Percentiles rank a stretch among this genome's conserved stretches.
These are phyloP conservation scores for Phodopus roborovskii DNA, from an alignment of 2,113 vertebrate genomes.

Conservation along the genomic window DNA sequence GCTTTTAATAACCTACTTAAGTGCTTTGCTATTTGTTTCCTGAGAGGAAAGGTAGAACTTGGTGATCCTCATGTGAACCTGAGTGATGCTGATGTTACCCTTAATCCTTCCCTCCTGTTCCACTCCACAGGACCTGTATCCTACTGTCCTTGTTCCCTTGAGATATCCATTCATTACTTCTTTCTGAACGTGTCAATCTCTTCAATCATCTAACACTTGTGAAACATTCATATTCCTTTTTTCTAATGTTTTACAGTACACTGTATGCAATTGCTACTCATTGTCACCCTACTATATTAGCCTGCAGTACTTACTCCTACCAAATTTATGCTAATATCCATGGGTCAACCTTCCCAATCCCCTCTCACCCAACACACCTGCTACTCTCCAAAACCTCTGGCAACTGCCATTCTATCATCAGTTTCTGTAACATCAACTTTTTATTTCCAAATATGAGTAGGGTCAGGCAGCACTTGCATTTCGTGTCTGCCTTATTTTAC, in stretches of 20 bases:
- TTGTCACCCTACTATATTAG: background rate
- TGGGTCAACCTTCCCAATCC: background rate
- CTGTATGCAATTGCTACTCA: background rate
- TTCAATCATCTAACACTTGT: background rate
- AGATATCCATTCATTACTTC: no score
- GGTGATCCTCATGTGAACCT: background rate
- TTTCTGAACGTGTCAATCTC: no score
- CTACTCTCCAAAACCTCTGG: background rate
- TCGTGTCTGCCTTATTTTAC: background rate
- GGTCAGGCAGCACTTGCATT: background rate
- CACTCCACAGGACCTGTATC: background rate
- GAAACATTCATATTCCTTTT: background rate
- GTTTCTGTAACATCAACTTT: background rate
- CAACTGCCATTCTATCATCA: background rate
- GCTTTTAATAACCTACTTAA: conserved; percentile 40
- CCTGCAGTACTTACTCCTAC: background rate
- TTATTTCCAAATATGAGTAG: background rate
- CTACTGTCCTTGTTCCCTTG: no score
- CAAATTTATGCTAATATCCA: background rate
- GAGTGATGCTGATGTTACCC: background rate
- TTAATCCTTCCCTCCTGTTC: background rate
- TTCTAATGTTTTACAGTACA: background rate
- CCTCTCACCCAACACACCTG: no score
- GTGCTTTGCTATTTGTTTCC: conserved; percentile 30
- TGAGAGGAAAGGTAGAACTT: background rate